These are phyloP conservation scores for Cyaniris semiargus DNA, from an alignment of 2,888 invertebrate genomes.

Conservation along the genomic window DNA sequence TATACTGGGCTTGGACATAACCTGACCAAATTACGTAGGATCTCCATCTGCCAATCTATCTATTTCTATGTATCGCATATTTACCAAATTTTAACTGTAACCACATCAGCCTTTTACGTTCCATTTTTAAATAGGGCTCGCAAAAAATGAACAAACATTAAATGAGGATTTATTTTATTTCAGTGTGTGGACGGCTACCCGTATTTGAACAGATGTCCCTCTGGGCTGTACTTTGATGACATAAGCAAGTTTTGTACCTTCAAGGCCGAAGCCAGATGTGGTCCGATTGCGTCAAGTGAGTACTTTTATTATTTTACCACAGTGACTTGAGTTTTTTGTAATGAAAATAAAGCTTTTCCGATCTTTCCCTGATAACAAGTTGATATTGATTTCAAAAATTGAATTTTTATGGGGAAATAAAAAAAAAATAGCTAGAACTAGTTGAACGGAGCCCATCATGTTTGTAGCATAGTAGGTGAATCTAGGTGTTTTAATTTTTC, in stretches of 20 bases:
- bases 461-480: background rate
- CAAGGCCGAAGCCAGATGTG: conserved; percentile 93
- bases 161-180: conserved; percentile 36
- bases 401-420: background rate
- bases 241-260: conserved; percentile 94
- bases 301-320: conserved; percentile 44
- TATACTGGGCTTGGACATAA: too few species aligned
- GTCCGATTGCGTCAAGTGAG: conserved; percentile 93
- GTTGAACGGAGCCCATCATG: background rate
- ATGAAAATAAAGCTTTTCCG: background rate
- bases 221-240: conserved; percentile 94
- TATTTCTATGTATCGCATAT: too few species aligned
- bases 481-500: background rate
- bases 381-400: too few species aligned
- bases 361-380: background rate
- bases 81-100: background rate
- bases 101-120: background rate
- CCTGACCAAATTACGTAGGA: too few species aligned
- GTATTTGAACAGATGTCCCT: conserved; percentile 93
- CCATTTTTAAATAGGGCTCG: background rate
- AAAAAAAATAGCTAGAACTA: background rate
- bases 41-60: too few species aligned
- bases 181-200: conserved; percentile 95
- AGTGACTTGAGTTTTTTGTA: background rate
- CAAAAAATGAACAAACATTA: conserved; percentile 11